phyloP scores from a whole-genome alignment of 1,140 invertebrate genomes.

The Teleogryllus occipitalis region DNA sequence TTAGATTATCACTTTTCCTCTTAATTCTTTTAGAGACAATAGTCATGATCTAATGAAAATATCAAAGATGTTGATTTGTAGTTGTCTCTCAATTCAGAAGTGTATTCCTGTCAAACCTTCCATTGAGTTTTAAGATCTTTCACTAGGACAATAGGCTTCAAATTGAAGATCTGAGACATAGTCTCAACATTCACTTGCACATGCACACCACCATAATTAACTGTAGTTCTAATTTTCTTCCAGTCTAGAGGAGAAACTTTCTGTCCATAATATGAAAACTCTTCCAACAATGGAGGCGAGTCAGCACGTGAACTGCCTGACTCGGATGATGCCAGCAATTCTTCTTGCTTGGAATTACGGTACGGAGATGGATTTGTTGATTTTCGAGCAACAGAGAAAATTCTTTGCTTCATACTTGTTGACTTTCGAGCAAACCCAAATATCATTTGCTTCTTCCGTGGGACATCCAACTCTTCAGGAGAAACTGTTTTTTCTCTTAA shows the following conservation, averaged over 20 bases:
- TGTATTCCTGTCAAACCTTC: not conserved
- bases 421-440: conserved; percentile 14
- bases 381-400: conserved; percentile 10
- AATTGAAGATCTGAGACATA: not conserved
- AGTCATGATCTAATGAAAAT: too few relatives aligned
- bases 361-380: conserved; percentile 3
- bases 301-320: not conserved
- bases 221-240: not conserved
- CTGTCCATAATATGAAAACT: conserved; percentile 11
- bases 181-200: conserved; percentile 5
- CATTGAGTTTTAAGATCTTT: conserved; percentile 1
- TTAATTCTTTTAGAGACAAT: too few relatives aligned
- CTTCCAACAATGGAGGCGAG: not conserved
- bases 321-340: too few relatives aligned
- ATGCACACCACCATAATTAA: conserved; percentile 5
- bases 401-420: not conserved
- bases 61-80: too few relatives aligned
- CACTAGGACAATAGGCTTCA: conserved; percentile 2
- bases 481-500: not conserved
- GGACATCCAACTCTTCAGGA: not conserved
- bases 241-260: not conserved
- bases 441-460: not conserved
- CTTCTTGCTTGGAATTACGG: not conserved
- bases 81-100: too few relatives aligned
- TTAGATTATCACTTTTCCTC: too few relatives aligned